A percentile compares a stretch with the other conserved stretches of the same genome.
Evolutionary conservation across 2,797 vertebrate genomes (phyloP).

Genomic region (Gastrophryne carolinensis): DNA sequence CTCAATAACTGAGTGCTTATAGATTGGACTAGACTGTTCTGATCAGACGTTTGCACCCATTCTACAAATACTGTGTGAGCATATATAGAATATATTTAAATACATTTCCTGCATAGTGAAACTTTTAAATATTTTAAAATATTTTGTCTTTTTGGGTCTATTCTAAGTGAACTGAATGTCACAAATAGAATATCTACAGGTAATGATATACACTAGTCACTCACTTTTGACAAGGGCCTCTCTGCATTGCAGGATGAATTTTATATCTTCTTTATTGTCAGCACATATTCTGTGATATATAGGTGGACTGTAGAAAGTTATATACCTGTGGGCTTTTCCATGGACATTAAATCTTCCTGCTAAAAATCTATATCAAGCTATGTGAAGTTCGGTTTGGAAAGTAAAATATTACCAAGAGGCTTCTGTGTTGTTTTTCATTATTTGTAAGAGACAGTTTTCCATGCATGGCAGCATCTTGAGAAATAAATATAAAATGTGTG

Average conservation of each 20-base stretch:
- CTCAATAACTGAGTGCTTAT: too few species aligned
- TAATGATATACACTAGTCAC: conserved; percentile 38
- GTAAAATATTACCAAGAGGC: conserved; percentile 39
- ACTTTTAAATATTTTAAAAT: background rate
- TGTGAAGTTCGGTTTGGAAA: conserved; percentile 24
- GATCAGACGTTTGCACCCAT: too few species aligned
- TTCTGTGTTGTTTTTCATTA: conserved; percentile 42
- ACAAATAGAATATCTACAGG: conserved; percentile 23
- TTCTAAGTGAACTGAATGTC: conserved; percentile 27
- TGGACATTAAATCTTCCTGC: conserved; percentile 46
- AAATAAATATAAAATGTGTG: conserved; percentile 46
- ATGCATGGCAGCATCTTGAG: conserved; percentile 21
- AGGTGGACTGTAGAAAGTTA: conserved; percentile 41
- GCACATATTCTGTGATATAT: conserved; percentile 46
- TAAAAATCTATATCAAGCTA: conserved; percentile 38
- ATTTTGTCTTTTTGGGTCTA: conserved; percentile 17
- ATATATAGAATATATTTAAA: too few species aligned
- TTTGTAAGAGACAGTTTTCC: conserved; percentile 24
- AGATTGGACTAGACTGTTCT: too few species aligned
- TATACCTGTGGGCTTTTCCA: conserved; percentile 36
- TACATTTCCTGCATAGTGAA: too few species aligned
- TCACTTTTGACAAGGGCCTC: conserved; percentile 38
- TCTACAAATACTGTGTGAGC: too few species aligned
- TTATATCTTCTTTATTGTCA: conserved; percentile 47
- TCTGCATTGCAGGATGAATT: conserved; percentile 35